phyloP scores from a whole-genome alignment of 2,113 vertebrate genomes.

The Paracyprichromis sp. region DNA sequence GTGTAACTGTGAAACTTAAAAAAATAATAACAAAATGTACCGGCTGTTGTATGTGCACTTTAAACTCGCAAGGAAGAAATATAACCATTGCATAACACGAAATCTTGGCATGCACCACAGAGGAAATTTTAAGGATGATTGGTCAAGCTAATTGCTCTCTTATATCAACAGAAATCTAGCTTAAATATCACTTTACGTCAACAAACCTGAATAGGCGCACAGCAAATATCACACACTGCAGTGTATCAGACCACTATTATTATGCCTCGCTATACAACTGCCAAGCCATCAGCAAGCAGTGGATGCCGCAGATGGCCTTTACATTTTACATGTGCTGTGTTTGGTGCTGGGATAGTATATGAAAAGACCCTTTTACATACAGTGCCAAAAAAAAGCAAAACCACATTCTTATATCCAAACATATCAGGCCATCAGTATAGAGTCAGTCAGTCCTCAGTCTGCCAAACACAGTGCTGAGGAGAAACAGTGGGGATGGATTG shows the following conservation, averaged over 20 bases:
- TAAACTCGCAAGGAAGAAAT: slow-evolving; percentile 1
- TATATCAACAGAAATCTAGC: slow-evolving; percentile 43
- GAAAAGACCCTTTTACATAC: slow-evolving; percentile 28
- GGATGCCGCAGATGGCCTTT: slow-evolving; percentile 47
- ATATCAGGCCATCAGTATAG: slow-evolving; percentile 46
- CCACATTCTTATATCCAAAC: slow-evolving; percentile 56
- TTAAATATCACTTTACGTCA: slow-evolving; percentile 25
- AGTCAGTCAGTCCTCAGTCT: slow-evolving; percentile 33
- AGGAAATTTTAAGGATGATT: slow-evolving; percentile 24
- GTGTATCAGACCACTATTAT: slow-evolving; percentile 39
- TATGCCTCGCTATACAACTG: slow-evolving; percentile 24
- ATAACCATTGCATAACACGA: neutral
- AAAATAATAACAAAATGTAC: neutral
- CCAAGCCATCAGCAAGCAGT: slow-evolving; percentile 41
- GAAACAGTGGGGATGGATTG: slow-evolving; percentile 46
- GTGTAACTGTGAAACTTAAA: neutral
- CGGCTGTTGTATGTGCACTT: neutral
- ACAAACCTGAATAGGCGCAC: slow-evolving; percentile 15
- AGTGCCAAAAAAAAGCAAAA: slow-evolving; percentile 58
- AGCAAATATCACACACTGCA: slow-evolving; percentile 5
- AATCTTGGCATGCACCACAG: neutral
- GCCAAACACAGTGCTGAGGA: slow-evolving; percentile 40
- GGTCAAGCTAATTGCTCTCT: slow-evolving; percentile 41
- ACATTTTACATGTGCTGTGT: slow-evolving; percentile 29
- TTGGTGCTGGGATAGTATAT: slow-evolving; percentile 48